A percentile compares a stretch with the other conserved stretches of the same genome.
Conservation (phyloP, 2,888 invertebrate species). For the Polyommatus icarus region DNA sequence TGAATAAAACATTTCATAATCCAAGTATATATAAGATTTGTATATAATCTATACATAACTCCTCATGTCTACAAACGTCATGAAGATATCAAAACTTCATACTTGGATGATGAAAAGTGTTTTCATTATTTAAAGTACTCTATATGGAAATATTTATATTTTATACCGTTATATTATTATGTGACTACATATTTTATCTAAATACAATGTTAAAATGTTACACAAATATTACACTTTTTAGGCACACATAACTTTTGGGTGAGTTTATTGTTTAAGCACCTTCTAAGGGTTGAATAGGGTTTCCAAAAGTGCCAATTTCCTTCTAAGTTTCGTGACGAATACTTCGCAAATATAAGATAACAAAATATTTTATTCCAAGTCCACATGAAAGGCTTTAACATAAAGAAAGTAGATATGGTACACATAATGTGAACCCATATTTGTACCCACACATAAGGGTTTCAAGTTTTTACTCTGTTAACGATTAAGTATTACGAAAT, state of each 20-base stretch:
- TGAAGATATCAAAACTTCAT: no score
- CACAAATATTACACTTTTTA: neutral
- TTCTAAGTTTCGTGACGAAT: constrained; percentile 23
- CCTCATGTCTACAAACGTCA: no score
- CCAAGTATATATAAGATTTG: no score
- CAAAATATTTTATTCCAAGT: neutral
- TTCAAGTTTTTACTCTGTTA: neutral
- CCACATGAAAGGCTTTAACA: constrained; percentile 3
- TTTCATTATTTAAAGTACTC: no score
- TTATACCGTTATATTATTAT: neutral
- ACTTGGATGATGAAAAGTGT: neutral
- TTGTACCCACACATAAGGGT: neutral
- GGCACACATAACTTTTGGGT: constrained; percentile 11
- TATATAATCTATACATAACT: no score
- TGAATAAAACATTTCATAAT: neutral
- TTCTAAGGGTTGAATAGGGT: constrained; percentile 22
- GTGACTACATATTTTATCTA: neutral
- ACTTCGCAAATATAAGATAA: constrained; percentile 14
- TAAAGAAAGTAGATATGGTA: neutral
- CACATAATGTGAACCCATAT: neutral
- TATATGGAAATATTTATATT: neutral
- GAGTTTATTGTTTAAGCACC: constrained; percentile 13
- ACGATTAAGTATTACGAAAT: neutral
- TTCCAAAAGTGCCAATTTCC: constrained; percentile 21
- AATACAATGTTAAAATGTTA: neutral